Conservation (phyloP, 2,113 vertebrate genomes). For the Psilopsiagon aymara region DNA sequence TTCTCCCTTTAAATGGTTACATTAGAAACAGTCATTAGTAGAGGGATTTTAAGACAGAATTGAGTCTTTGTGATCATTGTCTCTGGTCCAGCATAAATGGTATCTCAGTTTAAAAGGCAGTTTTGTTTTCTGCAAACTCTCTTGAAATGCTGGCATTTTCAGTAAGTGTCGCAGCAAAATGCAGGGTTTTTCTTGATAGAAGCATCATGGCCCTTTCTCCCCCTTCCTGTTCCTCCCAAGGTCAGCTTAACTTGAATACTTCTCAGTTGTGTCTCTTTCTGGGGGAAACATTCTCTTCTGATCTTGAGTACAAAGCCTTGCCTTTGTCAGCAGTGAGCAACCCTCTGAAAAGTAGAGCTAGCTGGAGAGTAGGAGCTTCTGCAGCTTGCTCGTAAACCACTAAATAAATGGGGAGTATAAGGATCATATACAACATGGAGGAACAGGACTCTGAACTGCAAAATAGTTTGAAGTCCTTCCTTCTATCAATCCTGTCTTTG, state of each 20-base stretch:
- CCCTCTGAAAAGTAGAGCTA: neutral
- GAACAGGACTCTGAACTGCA: neutral
- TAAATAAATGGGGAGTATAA: neutral
- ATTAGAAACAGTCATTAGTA: neutral
- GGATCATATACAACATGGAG: neutral
- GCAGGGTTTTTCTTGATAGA: slow-evolving; percentile 1
- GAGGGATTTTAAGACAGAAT: neutral
- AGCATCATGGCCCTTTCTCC: neutral
- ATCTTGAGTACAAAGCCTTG: neutral
- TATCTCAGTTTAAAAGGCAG: neutral
- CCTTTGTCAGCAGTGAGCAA: neutral
- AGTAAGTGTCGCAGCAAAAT: neutral
- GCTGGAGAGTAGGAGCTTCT: neutral
- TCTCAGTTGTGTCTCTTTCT: neutral
- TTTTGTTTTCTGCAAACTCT: neutral
- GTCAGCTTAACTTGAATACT: neutral
- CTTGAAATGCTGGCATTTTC: neutral
- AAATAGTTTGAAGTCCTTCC: neutral
- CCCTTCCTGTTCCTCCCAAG: neutral
- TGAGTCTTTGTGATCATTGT: neutral
- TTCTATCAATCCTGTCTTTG: neutral
- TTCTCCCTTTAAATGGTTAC: neutral
- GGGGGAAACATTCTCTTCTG: neutral
- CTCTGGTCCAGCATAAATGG: neutral
- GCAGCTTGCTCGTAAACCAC: neutral